Base-by-base conservation (phyloP, 2,888 invertebrate genomes). In the Drosophila yooni region DNA sequence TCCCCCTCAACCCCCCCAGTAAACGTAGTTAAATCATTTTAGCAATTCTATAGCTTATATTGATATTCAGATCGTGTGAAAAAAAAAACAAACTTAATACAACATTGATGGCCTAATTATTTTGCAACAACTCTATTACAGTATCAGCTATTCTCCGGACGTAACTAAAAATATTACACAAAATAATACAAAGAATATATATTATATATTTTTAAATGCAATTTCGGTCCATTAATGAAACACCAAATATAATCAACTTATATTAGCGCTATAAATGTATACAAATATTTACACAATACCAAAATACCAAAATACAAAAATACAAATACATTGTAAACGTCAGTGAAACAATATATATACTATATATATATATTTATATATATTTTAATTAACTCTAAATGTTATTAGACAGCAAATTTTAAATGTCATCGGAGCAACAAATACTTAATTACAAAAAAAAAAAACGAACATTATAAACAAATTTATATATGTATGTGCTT, bases 141-240 rank as follows among this genome's bases (percentile, higher is more conserved):
- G 95, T 94, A 94, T 93, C 95, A 95, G 94, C 95, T 95, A 94
- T 95, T 95, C 94, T 94, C 95, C 94, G 95, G 95, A 94, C 94
- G 95, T 94, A 94, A 94, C 92, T 95, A 95, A 94, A 90, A 60
- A 56, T 38, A 56, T 40, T 59, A 83, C 73, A 78, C 69, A 77
- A 51, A 74, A 60, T 69, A 33, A 33, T 27, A 36, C 11, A 76
- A 71, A 57, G 21, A 79, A 46, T n/a, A 70, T 79, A 63, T 43
- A 69, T 66, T 75, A 82, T 85, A 85, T 89, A 72, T 76, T 83
- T 88, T 86, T 70, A 70, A 86, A 88, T 63, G 84, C 87, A 89
- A 80, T 89, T 74, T 88, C 90, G 91, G 88, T 91, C 81, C 90
- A 89, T 77, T 83, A 74, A 79, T 72, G 54, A 82, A 88, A 88